Base-by-base conservation (phyloP, 1,140 invertebrate genomes). In the Meloidogyne exigua region DNA sequence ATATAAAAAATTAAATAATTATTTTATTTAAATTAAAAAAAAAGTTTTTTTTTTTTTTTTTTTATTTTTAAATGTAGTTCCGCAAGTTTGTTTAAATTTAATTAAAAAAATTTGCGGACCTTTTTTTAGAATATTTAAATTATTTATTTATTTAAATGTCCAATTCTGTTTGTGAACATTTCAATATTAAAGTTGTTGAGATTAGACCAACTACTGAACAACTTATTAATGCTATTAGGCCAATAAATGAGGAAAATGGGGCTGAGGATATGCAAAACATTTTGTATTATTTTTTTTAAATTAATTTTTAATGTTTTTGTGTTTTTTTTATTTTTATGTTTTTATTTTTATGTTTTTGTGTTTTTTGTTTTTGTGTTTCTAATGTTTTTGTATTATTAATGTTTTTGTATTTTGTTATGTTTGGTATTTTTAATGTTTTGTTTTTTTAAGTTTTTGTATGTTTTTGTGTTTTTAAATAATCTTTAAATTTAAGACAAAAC, bases 71-170 rank as follows among this genome's bases (percentile, higher is more conserved):
- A 32, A 32, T 32, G 2, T 32, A 32, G 7, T 32, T 32, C 7
- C n/a, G n/a, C n/a, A n/a, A n/a, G 7, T 32, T 32, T 32, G 7
- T 15, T 44, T 44, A 2, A n/a, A 39, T 67, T 3, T 32, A 32
- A 3, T n/a, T n/a, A n/a, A n/a, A n/a, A n/a, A n/a, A n/a, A n/a
- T n/a, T n/a, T n/a, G n/a, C n/a, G n/a, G n/a, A n/a, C n/a, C n/a
- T 32, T 32, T 36, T 70, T 70, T 12, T 39, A 44, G 13, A 42
- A 65, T 21, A 18, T 49, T 71, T 71, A n/a, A n/a, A n/a, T 68
- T 13, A 71, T 4, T 64, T 71, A 68, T 68, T 49, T n/a, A 23
- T 4, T 5, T n/a, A n/a, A 44, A 71, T 64, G 57, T 49, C 21
- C 9, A 5, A n/a, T n/a, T 57, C 49, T 57, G 49, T 32, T 32